Evolutionary conservation across 1,140 invertebrate species (phyloP), one percentile per base, ranked within the genome.

Genomic region (Pseudomyrmex flavicornis): DNA sequence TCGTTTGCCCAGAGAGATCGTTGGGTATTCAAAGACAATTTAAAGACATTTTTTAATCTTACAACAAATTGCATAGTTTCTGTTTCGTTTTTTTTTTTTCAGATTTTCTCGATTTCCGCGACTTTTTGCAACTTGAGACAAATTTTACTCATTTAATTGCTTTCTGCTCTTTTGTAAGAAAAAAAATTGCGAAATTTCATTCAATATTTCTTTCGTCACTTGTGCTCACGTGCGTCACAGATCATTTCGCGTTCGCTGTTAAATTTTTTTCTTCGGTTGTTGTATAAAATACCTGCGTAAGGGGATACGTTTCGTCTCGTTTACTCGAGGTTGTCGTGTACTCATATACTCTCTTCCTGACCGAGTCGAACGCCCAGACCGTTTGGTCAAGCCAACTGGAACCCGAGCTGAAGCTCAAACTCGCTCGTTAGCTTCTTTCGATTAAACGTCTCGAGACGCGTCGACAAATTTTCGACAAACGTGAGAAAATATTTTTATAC

Each of bases 281-380:
- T 66, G 86, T 90, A 90, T 89, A 89, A 82, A 90, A 91, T 88
- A 90, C 82, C 86, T 89, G 84, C 88, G 88, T 91, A 92, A 91
- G 89, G 87, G 88, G 89, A 91, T 90, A 92, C 70, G 89, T 85
- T 58, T 82, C 83, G 86, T 89, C 91, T 91, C 86, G 85, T 91
- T 91, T 88, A 85, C 88, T 86, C 72, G 76, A 82, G 83, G 85
- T 84, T 84, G 70, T 69, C 69, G 52, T 68, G 59, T 58, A 86
- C 72, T 70, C 2, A 15, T 63, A 20, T 35, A 20, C 52, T 77
- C 70, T 80, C 66, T 72, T 63, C 52, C 58, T 75, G 44, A 2
- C 52, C 26, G 20, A 56, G 20, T 63, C 52, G 44, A 72, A 56
- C 56, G 62, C 48, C 13, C n/a, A 8, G 52, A 17, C 2, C 1